Percentiles rank a stretch among this genome's conserved stretches.
phyloP scores from a whole-genome alignment of 2,797 vertebrate genomes.

The Sarcoramphus papa region DNA sequence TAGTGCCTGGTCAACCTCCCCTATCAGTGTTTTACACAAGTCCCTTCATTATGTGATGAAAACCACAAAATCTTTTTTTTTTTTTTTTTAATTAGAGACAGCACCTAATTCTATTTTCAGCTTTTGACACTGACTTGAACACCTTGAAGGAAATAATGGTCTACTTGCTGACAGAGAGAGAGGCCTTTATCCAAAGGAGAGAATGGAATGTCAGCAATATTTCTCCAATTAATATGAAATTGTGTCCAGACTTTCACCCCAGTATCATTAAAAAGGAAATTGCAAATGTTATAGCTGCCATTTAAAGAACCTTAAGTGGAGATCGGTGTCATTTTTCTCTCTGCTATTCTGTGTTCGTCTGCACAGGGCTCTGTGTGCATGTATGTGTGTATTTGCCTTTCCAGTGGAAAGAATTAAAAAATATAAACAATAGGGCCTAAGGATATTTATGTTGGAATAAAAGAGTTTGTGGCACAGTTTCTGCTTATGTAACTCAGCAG shows the following conservation, averaged over 20 bases:
- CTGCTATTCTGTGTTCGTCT: not conserved
- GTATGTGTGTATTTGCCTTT: not conserved
- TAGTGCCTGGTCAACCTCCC: not conserved
- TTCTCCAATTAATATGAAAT: not conserved
- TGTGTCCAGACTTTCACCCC: not conserved
- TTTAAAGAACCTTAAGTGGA: not conserved
- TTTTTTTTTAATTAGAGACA: not conserved
- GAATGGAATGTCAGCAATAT: not conserved
- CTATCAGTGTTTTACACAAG: not conserved
- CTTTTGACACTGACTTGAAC: not conserved
- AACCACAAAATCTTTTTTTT: not conserved
- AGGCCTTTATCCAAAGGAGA: not conserved
- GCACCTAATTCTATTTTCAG: not conserved
- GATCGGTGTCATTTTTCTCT: not conserved
- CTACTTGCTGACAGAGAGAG: not conserved
- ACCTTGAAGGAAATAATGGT: not conserved
- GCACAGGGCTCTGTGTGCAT: not conserved
- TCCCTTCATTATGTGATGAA: not conserved
- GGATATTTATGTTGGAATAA: not conserved
- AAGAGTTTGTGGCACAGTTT: not conserved
- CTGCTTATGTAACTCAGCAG: not conserved
- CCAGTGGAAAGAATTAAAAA: not conserved
- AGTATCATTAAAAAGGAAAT: not conserved
- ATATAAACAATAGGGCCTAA: not conserved
- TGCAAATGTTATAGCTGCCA: not conserved